phyloP scores from a whole-genome alignment of 2,113 vertebrate species.

The Salvelinus namaycush region DNA sequence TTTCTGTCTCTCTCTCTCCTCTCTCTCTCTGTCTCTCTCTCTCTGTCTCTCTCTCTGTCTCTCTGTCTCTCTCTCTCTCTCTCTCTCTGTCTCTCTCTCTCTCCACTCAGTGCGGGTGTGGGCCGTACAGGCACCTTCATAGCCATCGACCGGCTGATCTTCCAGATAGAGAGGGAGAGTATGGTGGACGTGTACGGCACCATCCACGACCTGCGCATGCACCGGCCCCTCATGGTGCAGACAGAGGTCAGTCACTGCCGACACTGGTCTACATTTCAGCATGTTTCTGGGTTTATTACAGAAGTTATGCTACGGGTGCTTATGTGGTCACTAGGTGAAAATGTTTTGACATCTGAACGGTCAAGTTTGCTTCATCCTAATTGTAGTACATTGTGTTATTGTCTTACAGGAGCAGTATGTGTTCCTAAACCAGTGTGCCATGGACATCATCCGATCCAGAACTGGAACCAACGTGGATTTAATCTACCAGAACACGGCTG shows the following conservation, averaged over 20 bases:
- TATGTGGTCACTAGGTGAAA: too few relatives aligned
- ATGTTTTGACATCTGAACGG: too few relatives aligned
- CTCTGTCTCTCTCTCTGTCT: too few relatives aligned
- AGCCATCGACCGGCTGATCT: slow-evolving; percentile 88
- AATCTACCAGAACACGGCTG: slow-evolving; percentile 89
- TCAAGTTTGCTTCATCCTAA: neutral
- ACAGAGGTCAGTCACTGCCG: slow-evolving; percentile 82
- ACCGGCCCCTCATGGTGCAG: slow-evolving; percentile 93
- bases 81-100: too few relatives aligned
- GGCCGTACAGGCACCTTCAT: slow-evolving; percentile 96
- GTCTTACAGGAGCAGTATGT: slow-evolving; percentile 88
- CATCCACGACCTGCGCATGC: slow-evolving; percentile 90
- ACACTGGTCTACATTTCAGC: neutral
- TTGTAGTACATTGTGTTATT: neutral
- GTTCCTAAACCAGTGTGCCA: slow-evolving; percentile 91
- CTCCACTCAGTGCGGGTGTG: slow-evolving; percentile 84
- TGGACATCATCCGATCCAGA: slow-evolving; percentile 89
- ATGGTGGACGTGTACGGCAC: slow-evolving; percentile 84
- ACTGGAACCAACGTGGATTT: slow-evolving; percentile 85
- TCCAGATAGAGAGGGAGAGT: slow-evolving; percentile 91
- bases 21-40: too few relatives aligned
- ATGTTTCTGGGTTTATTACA: neutral
- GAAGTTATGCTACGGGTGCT: too few relatives aligned
- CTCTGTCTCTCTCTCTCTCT: too few relatives aligned
- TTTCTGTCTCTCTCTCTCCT: too few relatives aligned